Base-by-base conservation (phyloP, 2,888 invertebrate genomes). In the Amblyjoppa proteus region DNA sequence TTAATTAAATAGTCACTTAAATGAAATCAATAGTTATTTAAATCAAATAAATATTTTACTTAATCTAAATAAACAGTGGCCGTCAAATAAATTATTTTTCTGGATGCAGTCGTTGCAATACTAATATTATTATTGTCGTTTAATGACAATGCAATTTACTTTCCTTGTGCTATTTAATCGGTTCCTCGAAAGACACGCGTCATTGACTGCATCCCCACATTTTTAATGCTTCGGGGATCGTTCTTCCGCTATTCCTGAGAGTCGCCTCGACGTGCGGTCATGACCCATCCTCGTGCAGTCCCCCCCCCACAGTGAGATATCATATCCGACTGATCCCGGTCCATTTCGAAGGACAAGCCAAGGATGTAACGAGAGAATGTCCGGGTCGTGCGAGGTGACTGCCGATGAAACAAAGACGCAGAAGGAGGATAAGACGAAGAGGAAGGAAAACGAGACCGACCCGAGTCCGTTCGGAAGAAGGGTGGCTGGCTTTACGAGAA, bases 281-380 rank as follows among this genome's bases (percentile, higher is more conserved):
- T n/a, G 71, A 38, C 53, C 28, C 53, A 41, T 25, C 56, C 45
- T 61, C 20, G 66, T 58, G 4, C 45, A 61, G 58, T 77, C 45
- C 20, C 68, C 20, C 68, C 79, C 66, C 28, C 13, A 13, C 81
- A 88, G 89, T 88, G 89, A 91, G 90, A 92, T 92, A 92, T 92
- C 91, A 91, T 90, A 91, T 89, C 90, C 89, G 89, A 86, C 89
- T 91, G 90, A 92, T 92, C 91, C 90, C 89, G 91, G 92, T 92
- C 91, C 91, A 92, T 93, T 93, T 90, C 89, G 88, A 82, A 89
- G 90, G 91, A 92, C 91, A 91, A 90, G 89, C 87, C 89, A 90
- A 90, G 89, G 90, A 92, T 90, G 91, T 91, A 90, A 91, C 90
- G 77, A 81, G 81, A 81, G 78, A 81, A 41, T 81, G 68, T 70